A percentile compares a stretch with the other conserved stretches of the same genome.
phyloP scores from a whole-genome alignment of 2,888 invertebrate species.

The Oithona nana region DNA sequence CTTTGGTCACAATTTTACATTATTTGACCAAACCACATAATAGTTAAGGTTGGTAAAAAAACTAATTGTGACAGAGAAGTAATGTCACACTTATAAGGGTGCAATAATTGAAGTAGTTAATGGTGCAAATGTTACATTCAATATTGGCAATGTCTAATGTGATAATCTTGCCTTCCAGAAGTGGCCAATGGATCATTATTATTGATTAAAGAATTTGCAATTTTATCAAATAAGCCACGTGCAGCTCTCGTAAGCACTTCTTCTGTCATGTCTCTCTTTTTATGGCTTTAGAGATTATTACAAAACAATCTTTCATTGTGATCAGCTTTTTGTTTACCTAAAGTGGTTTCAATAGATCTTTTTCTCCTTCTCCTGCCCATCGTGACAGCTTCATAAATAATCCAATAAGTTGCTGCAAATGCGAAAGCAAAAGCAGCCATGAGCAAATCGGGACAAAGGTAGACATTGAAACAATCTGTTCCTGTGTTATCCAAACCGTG shows the following conservation, averaged over 20 bases:
- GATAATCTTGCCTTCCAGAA: neutral
- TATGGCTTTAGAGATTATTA: neutral
- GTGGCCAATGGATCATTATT: neutral
- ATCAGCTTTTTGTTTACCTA: neutral
- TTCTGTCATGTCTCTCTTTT: neutral
- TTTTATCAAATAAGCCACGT: neutral
- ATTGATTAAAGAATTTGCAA: too few relatives aligned
- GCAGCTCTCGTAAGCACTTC: neutral
- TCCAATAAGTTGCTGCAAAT: neutral
- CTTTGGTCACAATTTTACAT: too few relatives aligned
- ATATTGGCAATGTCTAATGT: too few relatives aligned
- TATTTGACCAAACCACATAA: too few relatives aligned
- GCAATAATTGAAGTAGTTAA: too few relatives aligned
- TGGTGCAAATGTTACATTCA: too few relatives aligned
- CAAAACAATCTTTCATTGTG: neutral
- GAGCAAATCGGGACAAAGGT: conserved; percentile 14
- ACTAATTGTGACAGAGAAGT: too few relatives aligned
- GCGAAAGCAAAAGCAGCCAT: conserved; percentile 5
- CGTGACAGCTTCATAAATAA: conserved; percentile 7
- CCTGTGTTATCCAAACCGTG: too few relatives aligned
- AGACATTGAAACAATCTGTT: neutral
- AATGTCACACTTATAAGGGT: too few relatives aligned
- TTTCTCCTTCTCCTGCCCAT: neutral
- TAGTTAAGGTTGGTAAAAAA: too few relatives aligned
- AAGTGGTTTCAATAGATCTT: neutral